Evolutionary conservation across 1,140 invertebrate genomes (phyloP).

Genomic region (Tenebrio molitor): DNA sequence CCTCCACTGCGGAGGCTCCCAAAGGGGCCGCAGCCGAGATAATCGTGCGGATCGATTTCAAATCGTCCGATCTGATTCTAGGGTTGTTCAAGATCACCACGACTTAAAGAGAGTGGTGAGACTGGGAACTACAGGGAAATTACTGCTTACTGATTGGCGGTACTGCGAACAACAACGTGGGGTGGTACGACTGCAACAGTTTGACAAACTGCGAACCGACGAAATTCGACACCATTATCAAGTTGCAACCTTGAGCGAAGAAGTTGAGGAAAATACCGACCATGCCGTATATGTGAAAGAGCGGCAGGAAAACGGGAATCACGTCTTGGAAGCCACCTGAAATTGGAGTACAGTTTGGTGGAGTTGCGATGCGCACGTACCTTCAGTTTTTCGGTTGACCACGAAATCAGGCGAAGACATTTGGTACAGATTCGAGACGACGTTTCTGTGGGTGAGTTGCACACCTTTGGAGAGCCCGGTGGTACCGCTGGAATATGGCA

Average conservation of each 20-base stretch:
- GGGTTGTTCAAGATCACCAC: slow-evolving; percentile 75
- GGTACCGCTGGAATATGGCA: slow-evolving; percentile 84
- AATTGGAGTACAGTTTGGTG: slow-evolving; percentile 62
- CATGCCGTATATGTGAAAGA: slow-evolving; percentile 89
- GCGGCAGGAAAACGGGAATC: slow-evolving; percentile 77
- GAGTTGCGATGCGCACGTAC: slow-evolving; percentile 18
- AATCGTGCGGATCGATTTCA: slow-evolving; percentile 67
- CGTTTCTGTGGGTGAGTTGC: slow-evolving; percentile 78
- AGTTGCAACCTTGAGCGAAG: slow-evolving; percentile 73
- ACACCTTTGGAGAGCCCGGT: slow-evolving; percentile 91
- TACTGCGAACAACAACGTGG: slow-evolving; percentile 70
- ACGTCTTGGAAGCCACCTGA: slow-evolving; percentile 70
- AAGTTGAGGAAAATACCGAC: slow-evolving; percentile 70
- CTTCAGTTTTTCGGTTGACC: slow-evolving; percentile 46
- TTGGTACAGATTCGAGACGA: slow-evolving; percentile 70
- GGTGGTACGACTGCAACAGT: slow-evolving; percentile 70
- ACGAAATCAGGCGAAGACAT: slow-evolving; percentile 53
- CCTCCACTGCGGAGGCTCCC: slow-evolving; percentile 70
- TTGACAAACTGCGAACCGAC: slow-evolving; percentile 72
- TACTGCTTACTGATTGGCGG: slow-evolving; percentile 73
- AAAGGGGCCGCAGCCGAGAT: slow-evolving; percentile 79
- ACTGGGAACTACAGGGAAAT: background rate
- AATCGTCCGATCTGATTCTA: slow-evolving; percentile 69
- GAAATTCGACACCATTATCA: slow-evolving; percentile 83
- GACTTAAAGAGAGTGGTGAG: slow-evolving; percentile 62